These are phyloP conservation scores for Brachionus asplanchnoidis DNA, from an alignment of 1,140 invertebrate genomes.

Conservation along the genomic window DNA sequence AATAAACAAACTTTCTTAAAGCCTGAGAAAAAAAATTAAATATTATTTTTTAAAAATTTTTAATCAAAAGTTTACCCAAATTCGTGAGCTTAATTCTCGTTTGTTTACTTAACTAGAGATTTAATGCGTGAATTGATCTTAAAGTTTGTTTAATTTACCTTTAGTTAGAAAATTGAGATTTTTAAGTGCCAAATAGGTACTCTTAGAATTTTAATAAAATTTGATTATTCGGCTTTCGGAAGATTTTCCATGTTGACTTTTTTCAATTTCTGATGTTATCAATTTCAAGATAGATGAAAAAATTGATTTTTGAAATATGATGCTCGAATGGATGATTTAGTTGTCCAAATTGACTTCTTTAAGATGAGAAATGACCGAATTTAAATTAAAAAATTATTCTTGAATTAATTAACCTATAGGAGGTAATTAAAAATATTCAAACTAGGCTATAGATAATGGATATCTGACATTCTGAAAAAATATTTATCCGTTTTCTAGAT, in stretches of 20 bases:
- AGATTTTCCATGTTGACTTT: neutral
- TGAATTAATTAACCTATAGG: neutral
- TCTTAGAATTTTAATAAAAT: neutral
- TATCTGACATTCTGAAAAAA: neutral
- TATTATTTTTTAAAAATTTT: neutral
- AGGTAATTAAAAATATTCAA: neutral
- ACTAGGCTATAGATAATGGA: neutral
- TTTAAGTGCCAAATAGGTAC: neutral
- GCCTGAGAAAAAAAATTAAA: neutral
- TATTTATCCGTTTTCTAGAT: neutral
- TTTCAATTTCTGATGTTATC: neutral
- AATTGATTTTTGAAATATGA: neutral
- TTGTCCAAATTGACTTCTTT: neutral
- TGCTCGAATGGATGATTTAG: neutral
- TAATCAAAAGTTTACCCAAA: neutral
- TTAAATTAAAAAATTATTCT: neutral
- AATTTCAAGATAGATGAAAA: neutral
- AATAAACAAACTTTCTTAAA: neutral
- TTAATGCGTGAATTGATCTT: neutral
- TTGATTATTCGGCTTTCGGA: neutral
- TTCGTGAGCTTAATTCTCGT: neutral
- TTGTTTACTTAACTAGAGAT: neutral
- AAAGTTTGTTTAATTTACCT: neutral
- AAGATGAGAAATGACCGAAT: neutral
- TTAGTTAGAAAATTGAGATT: neutral